A percentile compares a stretch with the other conserved stretches of the same genome.
phyloP scores from a whole-genome alignment of 2,797 vertebrate genomes.

The Echeneis naucrates region DNA sequence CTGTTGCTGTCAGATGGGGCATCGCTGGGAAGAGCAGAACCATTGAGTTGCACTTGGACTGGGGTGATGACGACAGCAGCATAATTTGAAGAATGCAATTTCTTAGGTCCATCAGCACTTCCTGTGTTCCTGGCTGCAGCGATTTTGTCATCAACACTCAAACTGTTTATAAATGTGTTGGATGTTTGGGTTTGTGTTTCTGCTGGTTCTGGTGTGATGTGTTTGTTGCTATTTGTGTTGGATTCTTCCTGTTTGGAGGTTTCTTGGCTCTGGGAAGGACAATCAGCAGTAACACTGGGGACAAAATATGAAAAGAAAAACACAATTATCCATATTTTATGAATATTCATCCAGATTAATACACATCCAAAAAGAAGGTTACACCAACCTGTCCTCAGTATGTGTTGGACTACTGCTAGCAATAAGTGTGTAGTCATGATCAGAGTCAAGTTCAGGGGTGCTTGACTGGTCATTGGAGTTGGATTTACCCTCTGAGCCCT shows the following conservation, averaged over 20 bases:
- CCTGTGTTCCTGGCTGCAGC: constrained; percentile 27
- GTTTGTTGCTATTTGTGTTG: constrained; percentile 35
- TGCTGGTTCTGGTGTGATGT: constrained; percentile 14
- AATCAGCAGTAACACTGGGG: constrained; percentile 55
- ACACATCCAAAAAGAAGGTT: background rate
- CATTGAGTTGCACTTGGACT: constrained; percentile 71
- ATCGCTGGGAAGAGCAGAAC: constrained; percentile 55
- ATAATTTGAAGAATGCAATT: constrained; percentile 51
- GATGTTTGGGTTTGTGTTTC: constrained; percentile 52
- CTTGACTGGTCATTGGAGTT: constrained; percentile 66
- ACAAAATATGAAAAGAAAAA: constrained; percentile 16
- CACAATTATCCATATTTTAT: constrained; percentile 3
- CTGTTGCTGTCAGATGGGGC: constrained; percentile 40
- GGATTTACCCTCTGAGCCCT: constrained; percentile 70
- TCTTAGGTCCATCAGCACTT: constrained; percentile 25
- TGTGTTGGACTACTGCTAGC: constrained; percentile 75
- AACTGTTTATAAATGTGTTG: constrained; percentile 33
- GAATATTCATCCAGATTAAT: constrained; percentile 2
- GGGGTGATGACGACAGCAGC: constrained; percentile 57
- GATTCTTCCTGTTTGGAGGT: constrained; percentile 35
- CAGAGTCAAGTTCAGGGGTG: constrained; percentile 72
- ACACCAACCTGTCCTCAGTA: constrained; percentile 77
- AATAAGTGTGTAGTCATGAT: constrained; percentile 80
- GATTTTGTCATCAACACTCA: constrained; percentile 19
- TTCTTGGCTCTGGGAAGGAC: constrained; percentile 56